Evolutionary conservation across 2,113 vertebrate species (phyloP).

Genomic region (Cottus gobio): DNA sequence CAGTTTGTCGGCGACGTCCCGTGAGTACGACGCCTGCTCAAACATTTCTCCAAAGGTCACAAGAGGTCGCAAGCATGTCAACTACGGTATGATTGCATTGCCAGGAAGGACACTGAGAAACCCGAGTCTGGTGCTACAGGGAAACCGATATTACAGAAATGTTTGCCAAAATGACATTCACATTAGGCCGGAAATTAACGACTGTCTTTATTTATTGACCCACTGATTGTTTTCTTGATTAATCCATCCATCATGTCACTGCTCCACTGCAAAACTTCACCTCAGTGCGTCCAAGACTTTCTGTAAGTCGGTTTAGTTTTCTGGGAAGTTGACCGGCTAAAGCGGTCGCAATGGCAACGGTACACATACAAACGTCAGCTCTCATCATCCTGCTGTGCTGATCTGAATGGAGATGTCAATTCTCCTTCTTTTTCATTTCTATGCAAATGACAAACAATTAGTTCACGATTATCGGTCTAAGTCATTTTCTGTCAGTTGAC

Average conservation of each 20-base stretch:
- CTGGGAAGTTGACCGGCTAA: not conserved
- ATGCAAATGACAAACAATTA: not conserved
- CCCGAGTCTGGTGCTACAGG: not conserved
- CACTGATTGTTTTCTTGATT: not conserved
- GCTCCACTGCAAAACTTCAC: not conserved
- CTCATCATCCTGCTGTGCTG: too few species aligned
- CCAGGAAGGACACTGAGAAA: not conserved
- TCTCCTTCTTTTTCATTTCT: too few species aligned
- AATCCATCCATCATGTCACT: not conserved
- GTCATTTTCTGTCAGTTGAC: not conserved
- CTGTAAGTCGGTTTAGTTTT: not conserved
- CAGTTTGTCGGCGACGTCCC: constrained; percentile 36
- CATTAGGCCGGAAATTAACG: not conserved
- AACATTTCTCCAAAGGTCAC: constrained; percentile 19
- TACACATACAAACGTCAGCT: not conserved
- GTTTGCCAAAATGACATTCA: not conserved
- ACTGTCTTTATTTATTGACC: not conserved
- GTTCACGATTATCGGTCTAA: not conserved
- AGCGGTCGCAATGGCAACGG: not conserved
- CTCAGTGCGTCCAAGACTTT: not conserved
- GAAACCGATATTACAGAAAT: not conserved
- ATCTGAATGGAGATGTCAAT: too few species aligned
- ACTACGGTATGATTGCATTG: constrained; percentile 1
- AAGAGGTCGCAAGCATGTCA: constrained; percentile 38
- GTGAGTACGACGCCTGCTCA: not conserved